Percentiles rank a stretch among this genome's conserved stretches.
Evolutionary conservation across 2,113 vertebrate genomes (phyloP).

Genomic region (Mugil cephalus): DNA sequence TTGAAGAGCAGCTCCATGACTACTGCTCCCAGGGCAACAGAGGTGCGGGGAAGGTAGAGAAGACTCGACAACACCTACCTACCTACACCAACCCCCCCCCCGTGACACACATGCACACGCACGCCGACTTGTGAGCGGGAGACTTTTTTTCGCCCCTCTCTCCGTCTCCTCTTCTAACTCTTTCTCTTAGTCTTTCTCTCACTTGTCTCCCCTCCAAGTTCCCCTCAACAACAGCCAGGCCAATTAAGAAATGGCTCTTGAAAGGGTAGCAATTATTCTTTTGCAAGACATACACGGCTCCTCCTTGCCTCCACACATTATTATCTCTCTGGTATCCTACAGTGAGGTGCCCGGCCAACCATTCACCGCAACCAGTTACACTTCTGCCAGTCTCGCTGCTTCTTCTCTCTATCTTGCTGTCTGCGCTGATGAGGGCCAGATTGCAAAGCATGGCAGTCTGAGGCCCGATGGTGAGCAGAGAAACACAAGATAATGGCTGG

Average conservation of each 20-base stretch:
- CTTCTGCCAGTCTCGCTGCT: slow-evolving; percentile 76
- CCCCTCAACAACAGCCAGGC: slow-evolving; percentile 80
- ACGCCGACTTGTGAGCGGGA: slow-evolving; percentile 18
- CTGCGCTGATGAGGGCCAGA: slow-evolving; percentile 75
- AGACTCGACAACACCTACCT: slow-evolving; percentile 47
- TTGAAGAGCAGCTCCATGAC: slow-evolving; percentile 71
- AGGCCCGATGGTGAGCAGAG: slow-evolving; percentile 69
- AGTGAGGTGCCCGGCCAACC: slow-evolving; percentile 77
- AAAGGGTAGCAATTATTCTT: slow-evolving; percentile 86
- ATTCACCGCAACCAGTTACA: slow-evolving; percentile 76
- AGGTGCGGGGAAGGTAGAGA: slow-evolving; percentile 51
- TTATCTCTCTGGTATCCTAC: slow-evolving; percentile 81
- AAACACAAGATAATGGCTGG: slow-evolving; percentile 80
- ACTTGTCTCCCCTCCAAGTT: slow-evolving; percentile 76
- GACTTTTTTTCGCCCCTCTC: slow-evolving; percentile 30
- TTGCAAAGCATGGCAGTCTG: slow-evolving; percentile 61
- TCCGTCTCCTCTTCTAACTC: slow-evolving; percentile 37
- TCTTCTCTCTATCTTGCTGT: slow-evolving; percentile 69
- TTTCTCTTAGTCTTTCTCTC: slow-evolving; percentile 61
- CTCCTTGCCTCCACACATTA: slow-evolving; percentile 82
- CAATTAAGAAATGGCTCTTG: slow-evolving; percentile 86
- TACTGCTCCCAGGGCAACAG: slow-evolving; percentile 79
- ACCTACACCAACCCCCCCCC: slow-evolving; percentile 37
- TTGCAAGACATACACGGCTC: slow-evolving; percentile 81
- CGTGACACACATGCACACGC: slow-evolving; percentile 15